These are phyloP conservation scores for Galbula dea DNA, from an alignment of 2,113 vertebrate species.

Conservation along the genomic window DNA sequence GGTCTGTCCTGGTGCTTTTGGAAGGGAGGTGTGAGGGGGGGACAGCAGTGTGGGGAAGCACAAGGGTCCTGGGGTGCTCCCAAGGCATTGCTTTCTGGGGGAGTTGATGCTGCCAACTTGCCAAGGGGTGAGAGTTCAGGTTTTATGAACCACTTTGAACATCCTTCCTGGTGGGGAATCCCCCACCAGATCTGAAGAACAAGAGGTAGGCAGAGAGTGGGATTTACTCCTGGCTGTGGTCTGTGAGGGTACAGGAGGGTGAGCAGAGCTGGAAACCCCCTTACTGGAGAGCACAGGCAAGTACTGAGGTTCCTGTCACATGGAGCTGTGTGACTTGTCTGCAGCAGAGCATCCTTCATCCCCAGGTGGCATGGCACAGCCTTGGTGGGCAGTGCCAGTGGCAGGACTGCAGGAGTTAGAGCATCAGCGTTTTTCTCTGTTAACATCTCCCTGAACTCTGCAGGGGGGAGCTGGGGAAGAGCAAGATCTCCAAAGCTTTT, in stretches of 20 bases:
- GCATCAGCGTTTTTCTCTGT: rapidly evolving
- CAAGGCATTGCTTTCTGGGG: rapidly evolving
- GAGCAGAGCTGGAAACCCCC: not conserved
- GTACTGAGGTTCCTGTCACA: rapidly evolving
- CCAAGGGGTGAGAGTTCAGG: not conserved
- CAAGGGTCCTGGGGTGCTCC: not conserved
- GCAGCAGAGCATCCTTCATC: not conserved
- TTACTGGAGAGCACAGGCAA: not conserved
- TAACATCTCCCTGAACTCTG: not conserved
- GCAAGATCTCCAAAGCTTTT: not conserved
- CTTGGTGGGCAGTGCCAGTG: rapidly evolving
- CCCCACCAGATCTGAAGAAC: rapidly evolving
- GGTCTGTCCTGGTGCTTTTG: not conserved
- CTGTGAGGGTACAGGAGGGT: not conserved
- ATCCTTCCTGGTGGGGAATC: not conserved
- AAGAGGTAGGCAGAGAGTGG: not conserved
- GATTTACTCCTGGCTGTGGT: not conserved
- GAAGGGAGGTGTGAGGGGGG: not conserved
- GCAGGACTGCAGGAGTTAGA: not conserved
- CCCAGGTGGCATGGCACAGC: not conserved
- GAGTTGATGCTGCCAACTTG: not conserved
- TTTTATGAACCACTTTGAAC: not conserved
- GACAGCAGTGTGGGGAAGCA: not conserved
- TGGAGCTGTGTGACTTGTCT: rapidly evolving
- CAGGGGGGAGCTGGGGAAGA: not conserved